Evolutionary conservation across 2,797 vertebrate genomes (phyloP).

Genomic region (Pseudopleuronectes americanus): DNA sequence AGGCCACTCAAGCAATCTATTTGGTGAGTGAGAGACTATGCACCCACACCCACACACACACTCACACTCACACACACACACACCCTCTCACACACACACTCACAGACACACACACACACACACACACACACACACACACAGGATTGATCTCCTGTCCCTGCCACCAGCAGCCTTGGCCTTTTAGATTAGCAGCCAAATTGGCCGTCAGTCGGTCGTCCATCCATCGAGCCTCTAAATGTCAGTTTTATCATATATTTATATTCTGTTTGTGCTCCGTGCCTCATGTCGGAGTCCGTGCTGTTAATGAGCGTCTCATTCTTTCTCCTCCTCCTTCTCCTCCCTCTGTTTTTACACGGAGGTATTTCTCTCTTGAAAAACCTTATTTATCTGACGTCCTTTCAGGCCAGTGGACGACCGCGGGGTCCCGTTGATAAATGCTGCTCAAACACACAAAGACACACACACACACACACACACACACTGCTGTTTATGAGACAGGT

Average conservation of each 20-base stretch:
- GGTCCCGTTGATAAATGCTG: not conserved
- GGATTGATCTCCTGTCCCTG: constrained; percentile 62
- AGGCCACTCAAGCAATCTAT: constrained; percentile 98
- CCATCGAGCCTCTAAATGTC: constrained; percentile 68
- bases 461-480: not conserved
- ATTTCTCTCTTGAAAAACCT: not conserved
- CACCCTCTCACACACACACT: constrained; percentile 15
- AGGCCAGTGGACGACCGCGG: not conserved
- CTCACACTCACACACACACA: constrained; percentile 48
- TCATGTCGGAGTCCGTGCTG: constrained; percentile 17
- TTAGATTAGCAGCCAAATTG: constrained; percentile 74
- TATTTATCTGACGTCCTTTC: constrained; percentile 1
- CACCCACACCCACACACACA: constrained; percentile 32
- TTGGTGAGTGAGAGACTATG: constrained; percentile 88
- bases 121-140: constrained; percentile 42
- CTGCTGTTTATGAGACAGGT: not conserved
- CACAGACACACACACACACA: constrained; percentile 41
- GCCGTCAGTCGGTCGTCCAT: constrained; percentile 63
- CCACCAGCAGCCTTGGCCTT: constrained; percentile 68
- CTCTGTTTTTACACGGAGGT: not conserved
- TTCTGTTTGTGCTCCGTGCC: constrained; percentile 45
- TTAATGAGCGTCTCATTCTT: constrained; percentile 36
- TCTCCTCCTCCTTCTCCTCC: not conserved
- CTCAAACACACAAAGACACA: no score
- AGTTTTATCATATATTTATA: constrained; percentile 74